Evolutionary conservation across 1,140 invertebrate genomes (phyloP).

Genomic region (Leucophenga varia): DNA sequence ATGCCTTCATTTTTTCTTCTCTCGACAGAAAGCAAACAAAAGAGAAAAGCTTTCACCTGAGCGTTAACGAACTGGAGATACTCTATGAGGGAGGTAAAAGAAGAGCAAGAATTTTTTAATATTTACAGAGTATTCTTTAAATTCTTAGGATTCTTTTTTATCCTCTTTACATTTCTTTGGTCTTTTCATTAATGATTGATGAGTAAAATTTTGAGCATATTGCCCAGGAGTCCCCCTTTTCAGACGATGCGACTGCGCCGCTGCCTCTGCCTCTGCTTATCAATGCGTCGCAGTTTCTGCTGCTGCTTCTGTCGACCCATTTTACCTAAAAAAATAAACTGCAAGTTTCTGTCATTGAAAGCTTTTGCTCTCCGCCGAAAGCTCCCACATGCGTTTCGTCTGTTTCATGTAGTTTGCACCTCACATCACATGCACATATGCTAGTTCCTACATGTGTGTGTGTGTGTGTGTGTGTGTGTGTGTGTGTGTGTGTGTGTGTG

Average conservation of each 20-base stretch:
- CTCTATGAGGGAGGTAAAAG: too few relatives aligned
- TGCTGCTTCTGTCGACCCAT: conserved; percentile 19
- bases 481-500: conserved; percentile 22
- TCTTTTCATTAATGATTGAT: too few relatives aligned
- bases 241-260: conserved; percentile 13
- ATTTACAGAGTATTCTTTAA: too few relatives aligned
- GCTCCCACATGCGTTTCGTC: conserved; percentile 35
- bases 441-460: too few relatives aligned
- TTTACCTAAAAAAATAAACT: conserved; percentile 17
- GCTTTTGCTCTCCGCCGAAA: conserved; percentile 25
- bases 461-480: conserved; percentile 3
- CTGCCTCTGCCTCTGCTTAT: neutral
- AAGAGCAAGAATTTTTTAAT: too few relatives aligned
- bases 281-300: conserved; percentile 6
- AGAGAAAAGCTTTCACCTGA: conserved; percentile 1
- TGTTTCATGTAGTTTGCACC: conserved; percentile 21
- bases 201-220: too few relatives aligned
- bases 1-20: too few relatives aligned
- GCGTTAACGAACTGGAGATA: neutral
- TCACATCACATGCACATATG: conserved; percentile 2
- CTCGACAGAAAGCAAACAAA: conserved; percentile 18
- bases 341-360: conserved; percentile 6
- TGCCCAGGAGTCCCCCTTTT: too few relatives aligned
- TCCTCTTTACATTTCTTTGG: too few relatives aligned
- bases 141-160: too few relatives aligned